Base-by-base conservation (phyloP, 1,140 invertebrate species). In the Ylistrum balloti region DNA sequence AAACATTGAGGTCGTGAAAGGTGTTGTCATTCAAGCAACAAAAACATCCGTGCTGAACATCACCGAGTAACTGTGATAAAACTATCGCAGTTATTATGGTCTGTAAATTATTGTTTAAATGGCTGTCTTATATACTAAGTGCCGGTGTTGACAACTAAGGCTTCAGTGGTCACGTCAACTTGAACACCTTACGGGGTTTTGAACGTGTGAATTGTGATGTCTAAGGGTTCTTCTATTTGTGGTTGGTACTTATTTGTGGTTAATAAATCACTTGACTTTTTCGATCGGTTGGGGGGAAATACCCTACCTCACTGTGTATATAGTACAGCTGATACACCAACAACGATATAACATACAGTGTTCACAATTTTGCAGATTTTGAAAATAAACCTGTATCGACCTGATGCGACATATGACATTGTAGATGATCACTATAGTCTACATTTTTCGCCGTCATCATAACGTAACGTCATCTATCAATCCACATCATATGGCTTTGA, bases 131-230 rank as follows among this genome's bases (percentile, higher is more conserved):
- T 74, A 74, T 74, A 74, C 56, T 28, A n/a, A 74, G 22, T 74
- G n/a, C n/a, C 22, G 13, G 56, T 74, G 56, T 74, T 74, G 56
- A 74, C 56, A 74, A 74, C 56, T 74, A 28, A 28, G 56, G 56
- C 56, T 74, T 74, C 56, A 3, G 56, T 74, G 56, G n/a, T 74
- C 56, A 74, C n/a, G 56, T 74, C 56, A 28, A n/a, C 56, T 74
- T 28, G 56, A 74, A 74, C 56, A 74, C 56, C 56, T 74, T 74
- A 74, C 56, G 56, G 22, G 56, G 56, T 74, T 28, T 74, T 74
- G 56, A 74, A 74, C 56, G 56, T 74, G 56, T 74, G 56, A 74
- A 74, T 74, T 74, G 56, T 17, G n/a, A 74, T 74, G 56, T 74
- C 56, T 74, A 74, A n/a, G n/a, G 56, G 56, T 28, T 28, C 56